Percentiles rank a stretch among this genome's conserved stretches.
These are phyloP conservation scores for Pogonophryne albipinna DNA, from an alignment of 2,797 vertebrate species.

Conservation along the genomic window DNA sequence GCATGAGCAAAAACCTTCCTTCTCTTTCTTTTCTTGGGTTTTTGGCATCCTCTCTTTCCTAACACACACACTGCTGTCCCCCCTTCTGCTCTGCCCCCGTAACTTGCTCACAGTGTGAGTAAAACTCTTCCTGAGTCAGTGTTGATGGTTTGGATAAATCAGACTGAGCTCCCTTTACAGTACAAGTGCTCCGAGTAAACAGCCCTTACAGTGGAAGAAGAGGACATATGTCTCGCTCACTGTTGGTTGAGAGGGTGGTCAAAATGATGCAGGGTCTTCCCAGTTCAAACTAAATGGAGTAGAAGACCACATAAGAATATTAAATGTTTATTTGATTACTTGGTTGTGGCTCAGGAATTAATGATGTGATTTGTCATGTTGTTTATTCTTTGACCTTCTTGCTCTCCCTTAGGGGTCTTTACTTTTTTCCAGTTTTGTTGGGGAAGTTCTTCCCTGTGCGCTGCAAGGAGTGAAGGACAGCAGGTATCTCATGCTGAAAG, in stretches of 20 bases:
- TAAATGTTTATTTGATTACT: slow-evolving; percentile 1
- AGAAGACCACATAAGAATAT: neutral
- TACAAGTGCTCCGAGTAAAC: slow-evolving; percentile 53
- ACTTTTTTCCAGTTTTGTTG: too few species aligned
- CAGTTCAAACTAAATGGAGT: neutral
- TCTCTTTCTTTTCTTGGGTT: too few species aligned
- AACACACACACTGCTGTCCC: neutral
- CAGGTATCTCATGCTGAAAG: too few species aligned
- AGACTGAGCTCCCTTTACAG: slow-evolving; percentile 45
- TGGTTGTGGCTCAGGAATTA: neutral
- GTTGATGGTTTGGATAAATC: slow-evolving; percentile 59
- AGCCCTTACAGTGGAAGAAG: slow-evolving; percentile 50
- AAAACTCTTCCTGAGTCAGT: slow-evolving; percentile 38
- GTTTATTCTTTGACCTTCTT: too few species aligned
- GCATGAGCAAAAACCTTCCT: too few species aligned
- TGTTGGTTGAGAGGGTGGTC: neutral
- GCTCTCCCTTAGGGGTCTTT: too few species aligned
- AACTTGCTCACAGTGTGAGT: slow-evolving; percentile 36
- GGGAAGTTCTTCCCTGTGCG: too few species aligned
- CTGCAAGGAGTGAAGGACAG: too few species aligned
- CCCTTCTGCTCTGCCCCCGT: slow-evolving; percentile 1
- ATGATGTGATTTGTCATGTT: too few species aligned
- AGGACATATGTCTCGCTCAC: slow-evolving; percentile 32
- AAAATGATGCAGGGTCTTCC: neutral
- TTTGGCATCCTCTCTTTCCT: slow-evolving; percentile 27